phyloP scores from a whole-genome alignment of 2,888 invertebrate genomes.

The Chymomyza fuscimana region DNA sequence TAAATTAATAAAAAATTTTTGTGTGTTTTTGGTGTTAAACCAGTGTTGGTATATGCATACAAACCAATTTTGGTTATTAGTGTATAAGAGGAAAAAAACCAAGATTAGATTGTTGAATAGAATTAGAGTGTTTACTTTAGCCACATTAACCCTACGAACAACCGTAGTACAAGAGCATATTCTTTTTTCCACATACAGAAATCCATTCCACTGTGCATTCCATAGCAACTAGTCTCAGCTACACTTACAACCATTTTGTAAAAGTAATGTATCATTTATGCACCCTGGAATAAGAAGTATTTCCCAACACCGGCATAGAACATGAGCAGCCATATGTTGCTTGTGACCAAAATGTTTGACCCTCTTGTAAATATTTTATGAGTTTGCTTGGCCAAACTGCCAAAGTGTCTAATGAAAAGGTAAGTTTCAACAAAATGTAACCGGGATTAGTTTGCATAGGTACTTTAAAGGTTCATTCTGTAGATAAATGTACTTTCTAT shows the following conservation, averaged over 20 bases:
- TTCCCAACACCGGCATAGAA: too few relatives aligned
- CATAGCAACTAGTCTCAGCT: not conserved
- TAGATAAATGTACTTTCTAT: not conserved
- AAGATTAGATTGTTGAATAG: too few relatives aligned
- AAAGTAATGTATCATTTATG: conserved; percentile 1
- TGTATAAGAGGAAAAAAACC: too few relatives aligned
- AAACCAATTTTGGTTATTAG: too few relatives aligned
- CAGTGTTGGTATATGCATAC: too few relatives aligned
- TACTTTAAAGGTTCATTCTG: not conserved
- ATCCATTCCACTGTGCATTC: not conserved
- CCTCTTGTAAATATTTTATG: conserved; percentile 38
- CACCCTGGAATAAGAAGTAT: not conserved
- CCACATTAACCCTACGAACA: not conserved
- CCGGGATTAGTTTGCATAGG: not conserved
- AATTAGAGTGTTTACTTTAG: not conserved
- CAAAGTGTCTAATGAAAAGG: not conserved
- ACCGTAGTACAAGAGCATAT: not conserved
- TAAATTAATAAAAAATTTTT: too few relatives aligned
- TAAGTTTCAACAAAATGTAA: not conserved
- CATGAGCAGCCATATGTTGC: not conserved
- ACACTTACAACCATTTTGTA: not conserved
- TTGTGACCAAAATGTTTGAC: conserved; percentile 21
- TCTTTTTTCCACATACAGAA: not conserved
- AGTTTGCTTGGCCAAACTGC: conserved; percentile 23
- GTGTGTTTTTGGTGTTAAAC: too few relatives aligned